phyloP scores from a whole-genome alignment of 2,888 invertebrate species.

The Chironomus riparius region DNA sequence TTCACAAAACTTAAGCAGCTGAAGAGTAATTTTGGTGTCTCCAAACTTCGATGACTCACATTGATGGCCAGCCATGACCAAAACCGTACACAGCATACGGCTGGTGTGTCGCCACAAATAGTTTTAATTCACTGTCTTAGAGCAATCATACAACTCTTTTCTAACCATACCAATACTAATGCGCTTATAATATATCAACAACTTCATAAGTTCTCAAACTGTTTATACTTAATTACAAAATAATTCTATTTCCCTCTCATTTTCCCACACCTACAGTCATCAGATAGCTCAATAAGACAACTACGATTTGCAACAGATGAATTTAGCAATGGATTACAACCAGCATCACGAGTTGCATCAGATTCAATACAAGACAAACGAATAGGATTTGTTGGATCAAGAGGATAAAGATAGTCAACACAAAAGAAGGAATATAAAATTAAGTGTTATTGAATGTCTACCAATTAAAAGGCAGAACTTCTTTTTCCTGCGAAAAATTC shows the following conservation, averaged over 20 bases:
- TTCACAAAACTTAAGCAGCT: too few relatives aligned
- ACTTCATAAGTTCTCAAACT: too few relatives aligned
- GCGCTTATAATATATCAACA: too few relatives aligned
- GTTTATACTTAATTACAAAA: too few relatives aligned
- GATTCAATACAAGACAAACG: not conserved
- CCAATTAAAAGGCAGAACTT: not conserved
- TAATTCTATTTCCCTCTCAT: not conserved
- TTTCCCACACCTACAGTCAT: not conserved
- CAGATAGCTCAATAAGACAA: not conserved
- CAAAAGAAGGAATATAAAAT: not conserved
- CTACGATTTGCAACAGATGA: not conserved
- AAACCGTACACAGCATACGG: too few relatives aligned
- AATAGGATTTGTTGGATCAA: conserved; percentile 18
- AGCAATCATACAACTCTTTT: too few relatives aligned
- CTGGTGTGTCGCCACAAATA: too few relatives aligned
- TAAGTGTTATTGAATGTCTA: not conserved
- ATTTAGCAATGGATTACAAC: not conserved
- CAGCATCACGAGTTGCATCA: not conserved
- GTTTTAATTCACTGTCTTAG: too few relatives aligned
- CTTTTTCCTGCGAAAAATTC: not conserved
- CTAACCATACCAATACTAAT: too few relatives aligned
- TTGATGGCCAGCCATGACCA: too few relatives aligned
- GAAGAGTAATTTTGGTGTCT: too few relatives aligned
- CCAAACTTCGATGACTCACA: too few relatives aligned
- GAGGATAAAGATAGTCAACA: conserved; percentile 2